Conservation (phyloP, 2,888 invertebrate species). For the Agrotis exclamationis region DNA sequence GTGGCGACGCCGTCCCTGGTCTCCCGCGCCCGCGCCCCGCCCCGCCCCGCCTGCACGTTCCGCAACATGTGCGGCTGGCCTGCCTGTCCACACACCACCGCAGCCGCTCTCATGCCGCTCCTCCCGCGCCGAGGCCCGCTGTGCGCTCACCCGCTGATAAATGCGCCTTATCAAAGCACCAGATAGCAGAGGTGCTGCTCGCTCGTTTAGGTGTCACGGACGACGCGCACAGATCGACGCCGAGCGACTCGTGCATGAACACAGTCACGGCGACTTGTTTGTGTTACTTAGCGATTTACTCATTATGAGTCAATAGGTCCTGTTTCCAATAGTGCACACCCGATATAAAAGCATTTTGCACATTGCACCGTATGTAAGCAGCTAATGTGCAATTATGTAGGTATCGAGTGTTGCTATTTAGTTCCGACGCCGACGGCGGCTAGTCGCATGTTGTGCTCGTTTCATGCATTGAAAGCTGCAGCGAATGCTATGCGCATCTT, state of each 20-base stretch:
- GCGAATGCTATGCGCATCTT: constrained; percentile 54
- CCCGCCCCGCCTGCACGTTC: constrained; percentile 79
- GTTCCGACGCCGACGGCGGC: constrained; percentile 15
- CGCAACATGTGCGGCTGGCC: constrained; percentile 87
- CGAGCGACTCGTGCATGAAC: constrained; percentile 77
- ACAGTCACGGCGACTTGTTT: constrained; percentile 81
- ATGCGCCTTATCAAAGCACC: constrained; percentile 87
- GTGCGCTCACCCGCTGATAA: constrained; percentile 79
- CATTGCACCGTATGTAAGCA: constrained; percentile 49
- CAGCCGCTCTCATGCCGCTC: constrained; percentile 77
- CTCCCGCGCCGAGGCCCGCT: constrained; percentile 83
- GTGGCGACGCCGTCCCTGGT: constrained; percentile 83
- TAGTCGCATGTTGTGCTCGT: constrained; percentile 31
- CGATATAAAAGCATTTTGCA: constrained; percentile 65
- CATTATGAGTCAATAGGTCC: constrained; percentile 78
- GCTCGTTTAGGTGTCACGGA: constrained; percentile 90
- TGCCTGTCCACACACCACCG: constrained; percentile 78
- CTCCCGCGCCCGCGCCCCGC: constrained; percentile 71
- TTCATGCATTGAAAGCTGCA: constrained; percentile 53
- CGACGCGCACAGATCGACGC: constrained; percentile 77
- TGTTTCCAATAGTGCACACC: constrained; percentile 72
- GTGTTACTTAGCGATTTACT: constrained; percentile 78
- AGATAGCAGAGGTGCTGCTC: constrained; percentile 90
- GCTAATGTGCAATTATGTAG: constrained; percentile 47
- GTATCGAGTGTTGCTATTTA: constrained; percentile 32